Conservation (phyloP, 53 echinoderm and acorn worm species). For the Mesocentrotus franciscanus region DNA sequence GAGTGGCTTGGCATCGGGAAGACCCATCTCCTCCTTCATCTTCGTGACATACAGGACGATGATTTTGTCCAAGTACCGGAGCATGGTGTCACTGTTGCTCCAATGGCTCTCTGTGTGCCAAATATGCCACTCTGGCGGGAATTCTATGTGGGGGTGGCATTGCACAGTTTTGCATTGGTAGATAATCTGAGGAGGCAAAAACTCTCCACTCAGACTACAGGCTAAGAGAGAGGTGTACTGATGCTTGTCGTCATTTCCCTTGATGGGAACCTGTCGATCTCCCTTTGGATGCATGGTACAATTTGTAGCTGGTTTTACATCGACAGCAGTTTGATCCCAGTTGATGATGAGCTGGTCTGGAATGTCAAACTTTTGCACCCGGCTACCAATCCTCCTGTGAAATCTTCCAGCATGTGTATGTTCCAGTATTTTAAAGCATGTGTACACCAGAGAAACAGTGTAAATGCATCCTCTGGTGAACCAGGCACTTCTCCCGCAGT, state of each 20-base stretch:
- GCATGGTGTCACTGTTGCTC: slow-evolving; percentile 59
- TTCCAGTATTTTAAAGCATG: too few species aligned
- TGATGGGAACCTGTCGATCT: slow-evolving; percentile 35
- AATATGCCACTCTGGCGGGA: slow-evolving; percentile 64
- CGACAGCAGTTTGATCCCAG: slow-evolving; percentile 49
- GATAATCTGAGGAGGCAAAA: slow-evolving; percentile 54
- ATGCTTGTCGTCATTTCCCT: slow-evolving; percentile 44
- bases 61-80: slow-evolving; percentile 57
- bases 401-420: background rate
- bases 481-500: too few species aligned
- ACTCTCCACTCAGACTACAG: slow-evolving; percentile 25
- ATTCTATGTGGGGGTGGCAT: slow-evolving; percentile 35
- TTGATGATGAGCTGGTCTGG: slow-evolving; percentile 47
- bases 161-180: slow-evolving; percentile 56
- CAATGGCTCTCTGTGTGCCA: slow-evolving; percentile 58
- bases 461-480: too few species aligned
- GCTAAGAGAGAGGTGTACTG: slow-evolving; percentile 48
- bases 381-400: slow-evolving; percentile 30
- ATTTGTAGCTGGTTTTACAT: background rate
- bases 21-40: slow-evolving; percentile 9
- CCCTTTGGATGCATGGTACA: slow-evolving; percentile 52
- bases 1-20: slow-evolving; percentile 40
- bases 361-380: slow-evolving; percentile 42
- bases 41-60: slow-evolving; percentile 57
- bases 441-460: too few species aligned